Base-by-base conservation (phyloP, 64 coral and sea anemone genomes). In the Porites australiensis region DNA sequence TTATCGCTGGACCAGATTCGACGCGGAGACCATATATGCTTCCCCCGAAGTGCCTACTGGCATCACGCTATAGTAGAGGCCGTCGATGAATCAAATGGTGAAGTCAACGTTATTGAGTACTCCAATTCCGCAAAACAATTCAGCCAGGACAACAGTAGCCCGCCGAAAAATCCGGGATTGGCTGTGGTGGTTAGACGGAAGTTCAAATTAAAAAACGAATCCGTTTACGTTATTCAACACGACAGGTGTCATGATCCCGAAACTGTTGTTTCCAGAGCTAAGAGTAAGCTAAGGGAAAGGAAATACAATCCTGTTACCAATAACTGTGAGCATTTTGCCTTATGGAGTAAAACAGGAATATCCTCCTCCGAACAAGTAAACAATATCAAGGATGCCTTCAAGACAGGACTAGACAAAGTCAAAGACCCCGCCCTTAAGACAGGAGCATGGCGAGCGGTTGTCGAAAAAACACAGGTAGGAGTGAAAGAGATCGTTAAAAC, bases 261-360 rank as follows among this genome's bases (percentile, higher is more conserved):
- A 12, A 27, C 58, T 71, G 86, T 89, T 73, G 8, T 94, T 11
- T 0, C 3, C 51, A 94, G 47, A 37, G 93, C 78, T 84, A 64
- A 5, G 75, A 44, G 45, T 3, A 89, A 51, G 52, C 51, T 89
- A 11, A 86, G 86, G 27, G 86, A 94, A 12, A 61, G 64, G 14
- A 51, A 44, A 44, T 94, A 89, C 87, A 16, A 66, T 13, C 77
- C 23, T 82, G 37, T 89, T 2, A 89, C 66, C 18, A 77, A 94
- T 12, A 94, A 94, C 65, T 94, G 92, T 20, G 92, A 94, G 58
- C 92, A 94, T 71, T 94, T 94, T 82, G 77, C 92, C 0, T 73
- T 79, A 50, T 88, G 86, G 86, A 83, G 92, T 55, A 94, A 94
- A 49, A 94, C 86, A 23, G 92, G 69, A 15, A 62, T 50, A 11